Percentiles rank a stretch among this genome's conserved stretches.
phyloP scores from a whole-genome alignment of 2,113 vertebrate species.

The Synodontis membranacea region DNA sequence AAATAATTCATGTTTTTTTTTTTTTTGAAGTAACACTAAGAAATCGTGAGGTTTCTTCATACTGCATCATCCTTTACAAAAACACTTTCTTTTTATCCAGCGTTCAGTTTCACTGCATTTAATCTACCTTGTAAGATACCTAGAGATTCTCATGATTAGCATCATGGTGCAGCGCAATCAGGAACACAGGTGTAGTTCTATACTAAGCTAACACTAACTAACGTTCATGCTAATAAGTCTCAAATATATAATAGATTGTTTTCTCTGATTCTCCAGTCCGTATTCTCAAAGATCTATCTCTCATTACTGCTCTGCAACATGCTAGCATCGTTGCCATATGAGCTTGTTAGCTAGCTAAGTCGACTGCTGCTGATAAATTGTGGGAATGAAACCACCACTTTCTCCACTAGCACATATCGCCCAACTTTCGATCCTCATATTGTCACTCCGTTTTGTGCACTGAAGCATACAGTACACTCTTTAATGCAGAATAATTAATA shows the following conservation, averaged over 20 bases:
- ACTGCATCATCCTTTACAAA: no score
- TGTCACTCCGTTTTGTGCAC: not conserved
- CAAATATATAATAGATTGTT: not conserved
- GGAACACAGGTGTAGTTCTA: not conserved
- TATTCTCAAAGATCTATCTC: not conserved
- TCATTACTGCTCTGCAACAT: not conserved
- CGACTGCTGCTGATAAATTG: not conserved
- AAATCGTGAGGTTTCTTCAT: not conserved
- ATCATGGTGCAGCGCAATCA: not conserved
- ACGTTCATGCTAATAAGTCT: not conserved
- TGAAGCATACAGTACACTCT: no score
- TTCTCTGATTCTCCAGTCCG: not conserved
- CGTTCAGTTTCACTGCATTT: not conserved
- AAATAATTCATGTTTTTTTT: not conserved
- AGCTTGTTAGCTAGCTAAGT: not conserved
- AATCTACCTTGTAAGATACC: not conserved
- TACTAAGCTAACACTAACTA: not conserved
- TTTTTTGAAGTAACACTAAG: not conserved
- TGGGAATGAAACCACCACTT: not conserved
- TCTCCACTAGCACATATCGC: not conserved
- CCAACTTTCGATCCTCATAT: not conserved
- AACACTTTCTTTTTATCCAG: not conserved
- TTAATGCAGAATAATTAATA: no score
- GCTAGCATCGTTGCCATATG: not conserved
- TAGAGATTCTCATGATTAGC: not conserved